These are phyloP conservation scores for Xiphophorus birchmanni DNA, from an alignment of 2,797 vertebrate genomes.

Conservation along the genomic window DNA sequence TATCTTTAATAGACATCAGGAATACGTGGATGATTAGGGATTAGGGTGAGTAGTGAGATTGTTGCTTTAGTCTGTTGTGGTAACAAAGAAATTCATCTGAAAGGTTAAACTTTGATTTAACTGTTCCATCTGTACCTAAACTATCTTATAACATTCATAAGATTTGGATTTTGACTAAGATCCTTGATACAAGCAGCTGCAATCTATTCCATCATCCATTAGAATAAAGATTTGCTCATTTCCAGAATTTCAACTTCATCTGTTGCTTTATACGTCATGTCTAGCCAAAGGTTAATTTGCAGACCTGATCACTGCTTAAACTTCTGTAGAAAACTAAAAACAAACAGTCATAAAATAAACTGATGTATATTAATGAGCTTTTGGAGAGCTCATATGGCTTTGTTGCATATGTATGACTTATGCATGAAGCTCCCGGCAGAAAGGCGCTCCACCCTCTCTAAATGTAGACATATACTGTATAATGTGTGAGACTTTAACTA, in stretches of 20 bases:
- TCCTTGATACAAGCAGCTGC: neutral
- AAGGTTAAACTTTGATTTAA: neutral
- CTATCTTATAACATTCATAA: neutral
- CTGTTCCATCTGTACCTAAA: neutral
- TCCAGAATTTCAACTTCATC: too few relatives aligned
- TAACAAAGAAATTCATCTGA: neutral
- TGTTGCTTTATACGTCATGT: too few relatives aligned
- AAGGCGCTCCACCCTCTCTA: neutral
- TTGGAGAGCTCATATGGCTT: neutral
- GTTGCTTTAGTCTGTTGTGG: neutral
- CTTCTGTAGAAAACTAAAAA: neutral
- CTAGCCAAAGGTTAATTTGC: neutral
- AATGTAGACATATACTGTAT: slow-evolving; percentile 5
- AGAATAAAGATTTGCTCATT: neutral
- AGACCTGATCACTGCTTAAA: neutral
- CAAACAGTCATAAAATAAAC: neutral
- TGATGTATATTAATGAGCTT: neutral
- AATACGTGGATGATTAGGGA: neutral
- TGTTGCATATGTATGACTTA: neutral
- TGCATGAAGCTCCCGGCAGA: neutral
- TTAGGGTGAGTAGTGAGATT: neutral
- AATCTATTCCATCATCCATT: neutral
- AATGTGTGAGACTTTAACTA: slow-evolving; percentile 9
- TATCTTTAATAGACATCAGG: neutral
- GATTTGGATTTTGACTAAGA: neutral